phyloP scores from a whole-genome alignment of 2,113 vertebrate species.

The Mungos mungo region DNA sequence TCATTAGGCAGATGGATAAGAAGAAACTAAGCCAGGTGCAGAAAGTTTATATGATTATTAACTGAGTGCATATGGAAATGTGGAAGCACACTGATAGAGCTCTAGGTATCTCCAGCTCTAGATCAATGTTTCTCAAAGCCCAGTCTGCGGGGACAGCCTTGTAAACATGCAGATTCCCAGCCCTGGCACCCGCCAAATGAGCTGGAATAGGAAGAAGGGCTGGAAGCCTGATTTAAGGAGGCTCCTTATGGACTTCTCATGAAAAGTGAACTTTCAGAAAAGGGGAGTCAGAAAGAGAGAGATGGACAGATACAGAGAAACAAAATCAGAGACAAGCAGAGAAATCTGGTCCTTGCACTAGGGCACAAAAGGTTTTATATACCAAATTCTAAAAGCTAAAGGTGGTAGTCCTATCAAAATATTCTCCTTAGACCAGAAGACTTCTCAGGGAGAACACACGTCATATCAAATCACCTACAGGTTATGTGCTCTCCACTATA shows the following conservation, averaged over 20 bases:
- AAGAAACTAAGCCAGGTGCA: background rate
- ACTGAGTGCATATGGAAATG: background rate
- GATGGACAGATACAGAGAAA: background rate
- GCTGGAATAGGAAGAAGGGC: background rate
- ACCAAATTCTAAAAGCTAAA: background rate
- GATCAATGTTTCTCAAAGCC: background rate
- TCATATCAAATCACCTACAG: background rate
- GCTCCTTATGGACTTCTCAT: background rate
- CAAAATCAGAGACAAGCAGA: background rate
- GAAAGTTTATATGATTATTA: background rate
- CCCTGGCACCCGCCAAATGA: background rate
- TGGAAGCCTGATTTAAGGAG: background rate
- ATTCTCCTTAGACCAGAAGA: background rate
- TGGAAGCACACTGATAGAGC: background rate
- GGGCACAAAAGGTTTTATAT: background rate
- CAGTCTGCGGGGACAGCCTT: background rate
- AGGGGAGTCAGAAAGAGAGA: background rate
- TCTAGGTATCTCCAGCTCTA: background rate
- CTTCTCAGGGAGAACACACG: background rate
- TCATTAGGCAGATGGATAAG: rapidly evolving
- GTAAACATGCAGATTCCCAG: background rate
- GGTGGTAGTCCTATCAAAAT: constrained; percentile 2
- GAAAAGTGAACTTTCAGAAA: background rate
- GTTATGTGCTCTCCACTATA: too few relatives aligned
- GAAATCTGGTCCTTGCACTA: background rate